A percentile compares a stretch with the other conserved stretches of the same genome.
These are phyloP conservation scores for Dioctria rufipes DNA, from an alignment of 2,888 invertebrate species.

Conservation along the genomic window DNA sequence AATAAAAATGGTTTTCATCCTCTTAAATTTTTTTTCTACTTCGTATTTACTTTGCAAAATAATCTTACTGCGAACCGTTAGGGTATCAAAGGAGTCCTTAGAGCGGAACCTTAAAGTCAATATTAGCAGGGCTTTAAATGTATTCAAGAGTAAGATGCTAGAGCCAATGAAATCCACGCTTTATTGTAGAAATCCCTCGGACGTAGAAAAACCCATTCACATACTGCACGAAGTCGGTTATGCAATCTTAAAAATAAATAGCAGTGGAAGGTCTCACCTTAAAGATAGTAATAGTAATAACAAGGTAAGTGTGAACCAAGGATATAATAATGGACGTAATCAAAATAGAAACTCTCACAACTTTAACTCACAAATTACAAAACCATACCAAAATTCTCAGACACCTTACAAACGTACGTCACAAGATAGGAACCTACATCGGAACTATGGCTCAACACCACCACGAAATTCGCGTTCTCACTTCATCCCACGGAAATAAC, in stretches of 20 bases:
- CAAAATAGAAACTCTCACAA: neutral
- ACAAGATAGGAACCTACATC: rapidly evolving
- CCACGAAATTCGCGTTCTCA: neutral
- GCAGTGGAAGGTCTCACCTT: no score
- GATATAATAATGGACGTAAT: neutral
- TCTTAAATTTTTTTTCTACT: no score
- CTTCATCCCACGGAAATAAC: neutral
- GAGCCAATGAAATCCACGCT: neutral
- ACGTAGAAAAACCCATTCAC: neutral
- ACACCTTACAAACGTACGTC: rapidly evolving
- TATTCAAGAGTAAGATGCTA: neutral
- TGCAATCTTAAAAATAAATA: no score
- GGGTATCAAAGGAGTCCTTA: no score
- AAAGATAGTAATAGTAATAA: neutral
- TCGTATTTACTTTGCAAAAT: no score
- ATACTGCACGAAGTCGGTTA: neutral
- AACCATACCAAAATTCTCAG: neutral
- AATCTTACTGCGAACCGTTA: no score
- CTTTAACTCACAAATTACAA: neutral
- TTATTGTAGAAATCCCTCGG: neutral
- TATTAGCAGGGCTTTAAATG: neutral
- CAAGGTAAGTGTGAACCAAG: neutral
- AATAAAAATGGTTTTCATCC: no score
- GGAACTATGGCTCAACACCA: neutral
- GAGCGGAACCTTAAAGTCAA: neutral